These are phyloP conservation scores for Epizoanthus stellaris DNA, from an alignment of 92 coral and sea anemone genomes.

Conservation along the genomic window DNA sequence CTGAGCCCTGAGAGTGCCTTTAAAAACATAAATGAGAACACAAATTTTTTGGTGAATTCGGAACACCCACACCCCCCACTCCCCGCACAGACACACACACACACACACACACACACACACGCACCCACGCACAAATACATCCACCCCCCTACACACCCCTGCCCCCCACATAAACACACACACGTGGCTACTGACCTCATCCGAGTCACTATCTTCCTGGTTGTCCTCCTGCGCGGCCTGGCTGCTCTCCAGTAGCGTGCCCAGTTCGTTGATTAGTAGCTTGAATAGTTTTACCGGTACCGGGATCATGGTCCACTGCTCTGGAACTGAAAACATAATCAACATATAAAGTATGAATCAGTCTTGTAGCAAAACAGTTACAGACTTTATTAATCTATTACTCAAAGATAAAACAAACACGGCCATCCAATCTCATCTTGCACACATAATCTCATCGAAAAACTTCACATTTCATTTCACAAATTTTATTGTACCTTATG, in stretches of 20 bases:
- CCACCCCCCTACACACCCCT: not conserved
- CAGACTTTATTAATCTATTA: not conserved
- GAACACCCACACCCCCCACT: too few species aligned
- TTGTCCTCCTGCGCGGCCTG: conserved; percentile 67
- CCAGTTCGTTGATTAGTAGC: conserved; percentile 89
- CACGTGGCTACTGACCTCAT: conserved; percentile 63
- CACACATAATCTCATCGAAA: not conserved
- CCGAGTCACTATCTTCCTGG: conserved; percentile 75
- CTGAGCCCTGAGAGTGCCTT: too few species aligned
- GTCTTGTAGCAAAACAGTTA: not conserved
- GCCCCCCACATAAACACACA: not conserved
- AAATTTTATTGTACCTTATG: too few species aligned
- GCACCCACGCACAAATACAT: not conserved
- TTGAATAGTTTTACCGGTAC: conserved; percentile 92
- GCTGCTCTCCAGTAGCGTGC: conserved; percentile 77
- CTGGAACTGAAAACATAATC: conserved; percentile 78
- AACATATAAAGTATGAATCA: not conserved
- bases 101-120: not conserved
- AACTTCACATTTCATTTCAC: not conserved
- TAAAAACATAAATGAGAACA: not conserved
- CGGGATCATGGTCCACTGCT: conserved; percentile 96
- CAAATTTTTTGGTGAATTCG: not conserved
- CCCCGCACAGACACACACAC: not conserved
- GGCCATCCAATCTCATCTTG: not conserved
- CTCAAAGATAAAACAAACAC: too few species aligned